Evolutionary conservation across 2,113 vertebrate genomes (phyloP).

Genomic region (Macquaria ambigua): DNA sequence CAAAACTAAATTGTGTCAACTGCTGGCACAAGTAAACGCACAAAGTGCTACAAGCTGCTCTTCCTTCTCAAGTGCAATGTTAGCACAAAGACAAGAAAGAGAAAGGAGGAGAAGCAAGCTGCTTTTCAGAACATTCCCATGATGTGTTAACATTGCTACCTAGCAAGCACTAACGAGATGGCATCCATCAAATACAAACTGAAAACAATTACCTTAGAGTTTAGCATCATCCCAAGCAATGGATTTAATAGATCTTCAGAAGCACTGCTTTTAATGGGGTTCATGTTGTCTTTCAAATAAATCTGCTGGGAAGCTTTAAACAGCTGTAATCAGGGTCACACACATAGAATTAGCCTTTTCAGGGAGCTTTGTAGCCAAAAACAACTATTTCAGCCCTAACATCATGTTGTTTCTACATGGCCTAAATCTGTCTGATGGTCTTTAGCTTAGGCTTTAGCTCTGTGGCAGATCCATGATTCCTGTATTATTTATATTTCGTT

Average conservation of each 20-base stretch:
- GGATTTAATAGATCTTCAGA: background rate
- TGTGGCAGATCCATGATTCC: background rate
- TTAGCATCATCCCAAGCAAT: background rate
- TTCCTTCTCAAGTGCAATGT: background rate
- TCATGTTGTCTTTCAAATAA: background rate
- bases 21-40: constrained; percentile 12
- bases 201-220: background rate
- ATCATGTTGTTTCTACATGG: background rate
- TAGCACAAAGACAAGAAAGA: constrained; percentile 3
- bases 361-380: too few relatives aligned
- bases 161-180: background rate
- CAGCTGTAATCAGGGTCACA: too few relatives aligned
- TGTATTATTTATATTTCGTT: background rate
- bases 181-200: background rate
- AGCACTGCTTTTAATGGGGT: background rate
- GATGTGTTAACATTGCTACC: background rate
- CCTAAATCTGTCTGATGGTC: background rate
- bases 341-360: too few relatives aligned
- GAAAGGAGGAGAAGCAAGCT: background rate
- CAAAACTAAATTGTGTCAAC: constrained; percentile 4
- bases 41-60: constrained; percentile 16
- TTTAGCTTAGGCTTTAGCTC: background rate
- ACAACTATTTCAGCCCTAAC: background rate
- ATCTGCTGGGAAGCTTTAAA: background rate
- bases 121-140: background rate